phyloP scores from a whole-genome alignment of 2,113 vertebrate genomes.

The Chascanopsetta lugubris region DNA sequence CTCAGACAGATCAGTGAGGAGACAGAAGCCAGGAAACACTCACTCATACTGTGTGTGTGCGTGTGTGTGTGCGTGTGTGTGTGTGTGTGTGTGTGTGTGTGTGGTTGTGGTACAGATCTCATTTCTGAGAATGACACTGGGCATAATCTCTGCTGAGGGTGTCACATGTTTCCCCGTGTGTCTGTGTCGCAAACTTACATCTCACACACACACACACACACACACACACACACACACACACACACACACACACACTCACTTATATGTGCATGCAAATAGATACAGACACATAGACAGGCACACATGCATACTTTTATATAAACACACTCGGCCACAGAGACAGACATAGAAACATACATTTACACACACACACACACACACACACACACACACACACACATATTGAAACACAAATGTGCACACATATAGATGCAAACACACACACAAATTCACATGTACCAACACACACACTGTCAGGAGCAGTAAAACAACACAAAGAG shows the following conservation, averaged over 20 bases:
- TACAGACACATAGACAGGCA: background rate
- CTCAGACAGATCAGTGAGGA: conserved; percentile 59
- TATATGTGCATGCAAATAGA: too few species aligned
- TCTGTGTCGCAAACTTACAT: background rate
- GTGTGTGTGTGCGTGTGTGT: conserved; percentile 31
- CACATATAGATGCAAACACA: too few species aligned
- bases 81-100: conserved; percentile 22
- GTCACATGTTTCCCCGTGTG: conserved; percentile 16
- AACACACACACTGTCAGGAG: too few species aligned
- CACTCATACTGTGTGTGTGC: conserved; percentile 44
- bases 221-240: conserved; percentile 1
- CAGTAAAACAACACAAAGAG: too few species aligned
- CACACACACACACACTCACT: conserved; percentile 4
- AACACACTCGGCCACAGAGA: too few species aligned
- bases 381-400: too few species aligned
- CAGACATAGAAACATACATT: too few species aligned
- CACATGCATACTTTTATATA: conserved; percentile 34
- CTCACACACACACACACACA: conserved; percentile 1
- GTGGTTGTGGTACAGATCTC: conserved; percentile 53
- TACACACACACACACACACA: too few species aligned
- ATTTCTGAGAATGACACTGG: conserved; percentile 50
- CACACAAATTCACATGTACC: too few species aligned
- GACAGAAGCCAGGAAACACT: conserved; percentile 63
- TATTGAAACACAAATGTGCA: too few species aligned
- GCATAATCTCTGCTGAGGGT: conserved; percentile 47